These are phyloP conservation scores for Pelobates fuscus DNA, from an alignment of 2,113 vertebrate genomes.

Conservation along the genomic window DNA sequence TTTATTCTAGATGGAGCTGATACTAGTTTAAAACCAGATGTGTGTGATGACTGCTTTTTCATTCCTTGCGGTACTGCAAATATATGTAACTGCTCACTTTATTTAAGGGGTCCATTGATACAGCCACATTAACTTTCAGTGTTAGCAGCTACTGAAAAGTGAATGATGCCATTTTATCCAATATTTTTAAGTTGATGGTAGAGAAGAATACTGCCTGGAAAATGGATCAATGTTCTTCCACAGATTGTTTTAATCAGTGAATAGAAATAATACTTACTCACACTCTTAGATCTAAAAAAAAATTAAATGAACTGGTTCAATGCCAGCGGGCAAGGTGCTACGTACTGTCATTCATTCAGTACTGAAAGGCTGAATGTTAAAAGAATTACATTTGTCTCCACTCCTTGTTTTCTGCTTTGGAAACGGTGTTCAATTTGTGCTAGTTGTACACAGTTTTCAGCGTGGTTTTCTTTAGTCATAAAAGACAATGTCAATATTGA, in stretches of 20 bases:
- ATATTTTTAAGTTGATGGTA: constrained; percentile 19
- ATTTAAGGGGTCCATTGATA: constrained; percentile 25
- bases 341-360: not conserved
- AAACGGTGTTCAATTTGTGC: too few relatives aligned
- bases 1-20: not conserved
- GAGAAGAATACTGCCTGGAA: constrained; percentile 1
- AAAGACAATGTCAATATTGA: too few relatives aligned
- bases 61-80: not conserved
- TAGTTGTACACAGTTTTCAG: too few relatives aligned
- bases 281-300: constrained; percentile 18
- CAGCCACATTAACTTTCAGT: constrained; percentile 1
- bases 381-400: not conserved
- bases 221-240: constrained; percentile 22
- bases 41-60: constrained; percentile 8
- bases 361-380: constrained; percentile 12
- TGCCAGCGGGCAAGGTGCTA: not conserved
- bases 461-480: too few relatives aligned
- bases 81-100: constrained; percentile 17
- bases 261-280: constrained; percentile 17
- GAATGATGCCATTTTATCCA: constrained; percentile 27
- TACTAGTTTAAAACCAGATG: not conserved
- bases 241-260: constrained; percentile 33
- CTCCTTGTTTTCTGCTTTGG: not conserved
- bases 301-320: constrained; percentile 19
- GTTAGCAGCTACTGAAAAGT: constrained; percentile 8